phyloP scores from a whole-genome alignment of 2,888 invertebrate species.

The Drosophila merina region DNA sequence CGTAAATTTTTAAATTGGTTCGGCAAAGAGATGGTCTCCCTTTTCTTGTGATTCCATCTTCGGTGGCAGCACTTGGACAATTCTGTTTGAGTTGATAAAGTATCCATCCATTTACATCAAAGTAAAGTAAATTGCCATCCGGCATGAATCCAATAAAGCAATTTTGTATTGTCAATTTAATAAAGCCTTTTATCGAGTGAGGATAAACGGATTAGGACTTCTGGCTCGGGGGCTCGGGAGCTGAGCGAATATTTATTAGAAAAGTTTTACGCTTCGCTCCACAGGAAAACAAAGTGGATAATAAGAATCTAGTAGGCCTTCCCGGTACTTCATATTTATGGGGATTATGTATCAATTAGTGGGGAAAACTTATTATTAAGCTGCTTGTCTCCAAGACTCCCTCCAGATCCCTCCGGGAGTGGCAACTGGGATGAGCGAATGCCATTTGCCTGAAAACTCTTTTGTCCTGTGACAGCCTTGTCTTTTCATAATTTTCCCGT shows the following conservation, averaged over 20 bases:
- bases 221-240: not conserved
- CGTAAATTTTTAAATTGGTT: slow-evolving; percentile 25
- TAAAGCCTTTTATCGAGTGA: slow-evolving; percentile 57
- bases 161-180: slow-evolving; percentile 68
- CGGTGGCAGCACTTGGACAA: slow-evolving; percentile 6
- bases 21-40: not conserved
- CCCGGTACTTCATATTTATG: slow-evolving; percentile 31
- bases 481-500: slow-evolving; percentile 24
- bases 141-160: slow-evolving; percentile 55
- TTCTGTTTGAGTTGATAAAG: slow-evolving; percentile 30
- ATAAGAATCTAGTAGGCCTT: slow-evolving; percentile 7
- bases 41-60: not conserved
- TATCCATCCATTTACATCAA: slow-evolving; percentile 33
- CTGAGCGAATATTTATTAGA: slow-evolving; percentile 41
- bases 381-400: slow-evolving; percentile 10
- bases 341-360: slow-evolving; percentile 41
- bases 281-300: slow-evolving; percentile 5
- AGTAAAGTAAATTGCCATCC: slow-evolving; percentile 19
- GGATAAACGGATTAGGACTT: slow-evolving; percentile 45
- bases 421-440: slow-evolving; percentile 9
- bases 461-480: slow-evolving; percentile 3
- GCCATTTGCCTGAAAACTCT: slow-evolving; percentile 1
- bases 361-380: slow-evolving; percentile 15
- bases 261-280: slow-evolving; percentile 32
- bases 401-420: not conserved